Conservation (phyloP, 1,140 invertebrate species). For the Hylaeus volcanicus region DNA sequence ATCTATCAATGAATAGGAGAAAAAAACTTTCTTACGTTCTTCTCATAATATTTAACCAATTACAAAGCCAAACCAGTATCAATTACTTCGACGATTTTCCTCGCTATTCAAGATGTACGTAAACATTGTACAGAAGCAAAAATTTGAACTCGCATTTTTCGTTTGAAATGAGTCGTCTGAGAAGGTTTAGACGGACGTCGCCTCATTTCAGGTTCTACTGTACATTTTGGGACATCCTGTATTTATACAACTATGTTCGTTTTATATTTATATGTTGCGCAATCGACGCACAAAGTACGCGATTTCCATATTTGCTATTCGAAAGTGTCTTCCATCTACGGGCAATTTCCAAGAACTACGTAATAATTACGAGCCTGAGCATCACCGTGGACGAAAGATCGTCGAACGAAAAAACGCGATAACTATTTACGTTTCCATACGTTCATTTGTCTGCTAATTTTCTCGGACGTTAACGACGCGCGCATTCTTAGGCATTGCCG, state of each 20-base stretch:
- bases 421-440: background rate
- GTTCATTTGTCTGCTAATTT: background rate
- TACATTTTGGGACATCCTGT: too few species aligned
- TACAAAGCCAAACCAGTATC: too few species aligned
- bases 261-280: background rate
- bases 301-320: conserved; percentile 11
- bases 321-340: conserved; percentile 21
- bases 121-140: too few species aligned
- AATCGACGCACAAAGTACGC: conserved; percentile 13
- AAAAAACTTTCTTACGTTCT: background rate
- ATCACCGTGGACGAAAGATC: background rate
- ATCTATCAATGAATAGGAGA: too few species aligned
- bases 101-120: too few species aligned
- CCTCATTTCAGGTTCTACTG: too few species aligned
- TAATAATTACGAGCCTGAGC: background rate
- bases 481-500: background rate
- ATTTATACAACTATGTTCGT: too few species aligned
- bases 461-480: background rate
- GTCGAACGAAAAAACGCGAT: background rate
- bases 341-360: background rate
- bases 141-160: too few species aligned
- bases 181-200: too few species aligned
- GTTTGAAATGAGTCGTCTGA: too few species aligned
- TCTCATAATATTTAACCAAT: too few species aligned
- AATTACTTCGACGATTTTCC: too few species aligned